These are phyloP conservation scores for Adelosebastes latens DNA, from an alignment of 2,797 vertebrate species.

Conservation along the genomic window DNA sequence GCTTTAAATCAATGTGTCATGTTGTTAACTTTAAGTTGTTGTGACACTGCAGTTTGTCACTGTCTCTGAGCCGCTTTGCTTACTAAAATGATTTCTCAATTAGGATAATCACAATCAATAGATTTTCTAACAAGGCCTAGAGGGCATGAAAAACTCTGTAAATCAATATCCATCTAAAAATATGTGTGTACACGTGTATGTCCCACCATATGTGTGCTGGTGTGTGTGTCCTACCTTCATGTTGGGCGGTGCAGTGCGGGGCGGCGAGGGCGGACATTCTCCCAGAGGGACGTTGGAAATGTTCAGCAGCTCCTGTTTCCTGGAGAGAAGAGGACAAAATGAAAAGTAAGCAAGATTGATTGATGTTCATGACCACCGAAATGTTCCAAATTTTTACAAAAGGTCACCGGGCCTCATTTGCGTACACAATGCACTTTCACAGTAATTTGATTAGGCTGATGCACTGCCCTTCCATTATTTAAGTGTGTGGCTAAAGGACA, in stretches of 20 bases:
- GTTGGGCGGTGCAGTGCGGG: slow-evolving; percentile 91
- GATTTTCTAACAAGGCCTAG: slow-evolving; percentile 2
- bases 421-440: not conserved
- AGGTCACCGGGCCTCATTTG: slow-evolving; percentile 12
- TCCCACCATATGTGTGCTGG: not conserved
- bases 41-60: slow-evolving; percentile 3
- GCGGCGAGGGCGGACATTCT: slow-evolving; percentile 92
- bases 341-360: not conserved
- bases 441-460: not conserved
- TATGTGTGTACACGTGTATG: not conserved
- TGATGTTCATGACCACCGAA: not conserved
- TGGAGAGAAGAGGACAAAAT: slow-evolving; percentile 61
- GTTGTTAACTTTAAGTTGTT: not conserved
- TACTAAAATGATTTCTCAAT: slow-evolving; percentile 18
- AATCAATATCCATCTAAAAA: slow-evolving; percentile 19
- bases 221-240: slow-evolving; percentile 88
- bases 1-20: not conserved
- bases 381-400: slow-evolving; percentile 1
- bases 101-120: slow-evolving; percentile 24
- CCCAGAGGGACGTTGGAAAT: slow-evolving; percentile 86
- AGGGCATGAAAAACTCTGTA: slow-evolving; percentile 8
- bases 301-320: slow-evolving; percentile 96
- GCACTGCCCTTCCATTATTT: not conserved
- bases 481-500: not conserved
- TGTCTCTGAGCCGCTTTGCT: slow-evolving; percentile 11